Evolutionary conservation across 2,797 vertebrate species (phyloP), one percentile per base, ranked within the genome.

Genomic region (Channallabes apus): DNA sequence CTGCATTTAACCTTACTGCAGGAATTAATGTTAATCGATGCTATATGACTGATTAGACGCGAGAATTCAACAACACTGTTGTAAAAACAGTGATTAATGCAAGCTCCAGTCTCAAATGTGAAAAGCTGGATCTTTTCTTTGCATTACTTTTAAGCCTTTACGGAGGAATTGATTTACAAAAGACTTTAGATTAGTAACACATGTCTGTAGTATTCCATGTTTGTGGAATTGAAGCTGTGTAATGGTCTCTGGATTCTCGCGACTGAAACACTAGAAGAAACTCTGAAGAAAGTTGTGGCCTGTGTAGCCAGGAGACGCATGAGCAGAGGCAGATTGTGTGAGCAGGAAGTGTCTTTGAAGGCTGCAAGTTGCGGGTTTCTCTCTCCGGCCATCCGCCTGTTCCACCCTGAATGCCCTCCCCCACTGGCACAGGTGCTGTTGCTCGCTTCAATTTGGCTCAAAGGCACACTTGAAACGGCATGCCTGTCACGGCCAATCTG

Each of bases 401-500:
- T 75, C 84, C 87, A 87, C 85, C 71, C 89, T 29, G 54, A 86
- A 81, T 61, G 61, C 77, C 61, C 85, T 86, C 81, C 85, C 83
- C 87, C 86, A 64, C 83, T 91, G 91, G 93, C 94, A 95, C 94
- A 95, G 94, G 94, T 95, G 94, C 91, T 93, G 92, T 91, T 93
- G 94, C 94, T 94, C 93, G 90, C 93, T 94, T 92, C 93, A 94
- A 95, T 95, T 94, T 94, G 92, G 90, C 94, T 95, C 95, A 95
- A 93, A 94, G 91, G 87, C 86, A 32, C 88, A 94, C 93, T 94
- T 94, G 93, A 94, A 94, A 94, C 92, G 93, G 91, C 77, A 46
- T 76, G 87, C 92, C 94, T 94, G 94, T 95, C 94, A 93, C 20
- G 87, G 90, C 90, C 93, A 95, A 95, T 94, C 93, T 95, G 93